Percentiles rank a stretch among this genome's conserved stretches.
These are phyloP conservation scores for Sitta europaea DNA, from an alignment of 2,113 vertebrate species.

Conservation along the genomic window DNA sequence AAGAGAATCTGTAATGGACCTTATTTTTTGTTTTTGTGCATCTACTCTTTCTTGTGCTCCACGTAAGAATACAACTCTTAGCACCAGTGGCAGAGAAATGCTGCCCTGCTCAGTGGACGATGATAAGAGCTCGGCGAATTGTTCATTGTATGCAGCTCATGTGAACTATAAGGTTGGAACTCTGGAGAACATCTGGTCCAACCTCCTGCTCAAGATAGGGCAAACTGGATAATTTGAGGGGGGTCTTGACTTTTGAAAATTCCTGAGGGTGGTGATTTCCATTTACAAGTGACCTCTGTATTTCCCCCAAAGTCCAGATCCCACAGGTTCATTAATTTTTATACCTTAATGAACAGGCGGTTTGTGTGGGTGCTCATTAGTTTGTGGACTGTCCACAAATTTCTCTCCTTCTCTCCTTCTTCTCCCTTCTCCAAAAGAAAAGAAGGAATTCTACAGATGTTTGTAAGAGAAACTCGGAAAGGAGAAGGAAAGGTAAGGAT, in stretches of 20 bases:
- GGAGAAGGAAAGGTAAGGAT: not conserved
- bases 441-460: not conserved
- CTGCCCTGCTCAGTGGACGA: not conserved
- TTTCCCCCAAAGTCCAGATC: not conserved
- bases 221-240: not conserved
- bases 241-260: not conserved
- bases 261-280: not conserved
- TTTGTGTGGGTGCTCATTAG: not conserved
- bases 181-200: not conserved
- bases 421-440: not conserved
- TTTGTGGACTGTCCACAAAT: not conserved
- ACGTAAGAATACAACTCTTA: not conserved
- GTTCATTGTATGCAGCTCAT: not conserved
- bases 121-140: not conserved
- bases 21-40: constrained; percentile 4
- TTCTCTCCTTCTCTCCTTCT: not conserved
- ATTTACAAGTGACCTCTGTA: not conserved
- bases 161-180: not conserved
- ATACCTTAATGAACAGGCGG: not conserved
- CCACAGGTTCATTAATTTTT: not conserved
- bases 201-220: not conserved
- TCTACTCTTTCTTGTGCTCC: not conserved
- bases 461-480: not conserved
- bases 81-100: constrained; percentile 3
- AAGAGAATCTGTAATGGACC: not conserved